Base-by-base conservation (phyloP, 1,140 invertebrate species). In the Macrobrachium nipponense region DNA sequence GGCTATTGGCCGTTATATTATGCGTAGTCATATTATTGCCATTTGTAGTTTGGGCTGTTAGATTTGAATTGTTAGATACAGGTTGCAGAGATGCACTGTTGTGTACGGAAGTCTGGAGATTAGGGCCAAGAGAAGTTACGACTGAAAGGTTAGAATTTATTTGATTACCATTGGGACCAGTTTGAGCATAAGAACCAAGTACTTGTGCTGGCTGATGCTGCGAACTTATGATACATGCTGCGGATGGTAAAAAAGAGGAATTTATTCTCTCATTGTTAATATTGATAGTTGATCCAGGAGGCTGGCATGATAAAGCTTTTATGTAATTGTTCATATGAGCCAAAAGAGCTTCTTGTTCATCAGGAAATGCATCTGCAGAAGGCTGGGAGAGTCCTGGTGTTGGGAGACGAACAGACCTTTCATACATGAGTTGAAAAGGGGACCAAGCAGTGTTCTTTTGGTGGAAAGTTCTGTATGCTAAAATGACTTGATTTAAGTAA, bases 391-490 rank as follows among this genome's bases (percentile, higher is more conserved):
- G 36, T 18, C 36, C 27, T 36, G 77, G n/a, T n/a, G 51, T 36
- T 58, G 85, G 85, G 58, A 87, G 72, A 61, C 73, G 78, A 58
- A 61, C 23, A 6, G 70, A 72, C 66, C 80, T 62, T 51, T 76
- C 72, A 66, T 87, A 87, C 18, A 87, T 27, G 8, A 81, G 73
- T 23, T 76, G 72, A 60, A 87, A 81, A 64, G 85, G 85, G 23
- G 70, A 81, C 17, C 72, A 79, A 18, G 79, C 15, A 58, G 64
- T 43, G 43, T 59, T 77, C 58, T 68, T 82, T 77, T 87, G 85
- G 58, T 76, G 80, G 80, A 87, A 87, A 44, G 78, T 80, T 44
- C 85, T 75, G 66, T 87, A 87, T 11, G 79, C 70, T 66, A 81
- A 76, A 62, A 87, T 76, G 12, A 76, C 79, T 17, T 76, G 85